These are phyloP conservation scores for Leptothorax acervorum DNA, from an alignment of 2,888 invertebrate genomes.

Conservation along the genomic window DNA sequence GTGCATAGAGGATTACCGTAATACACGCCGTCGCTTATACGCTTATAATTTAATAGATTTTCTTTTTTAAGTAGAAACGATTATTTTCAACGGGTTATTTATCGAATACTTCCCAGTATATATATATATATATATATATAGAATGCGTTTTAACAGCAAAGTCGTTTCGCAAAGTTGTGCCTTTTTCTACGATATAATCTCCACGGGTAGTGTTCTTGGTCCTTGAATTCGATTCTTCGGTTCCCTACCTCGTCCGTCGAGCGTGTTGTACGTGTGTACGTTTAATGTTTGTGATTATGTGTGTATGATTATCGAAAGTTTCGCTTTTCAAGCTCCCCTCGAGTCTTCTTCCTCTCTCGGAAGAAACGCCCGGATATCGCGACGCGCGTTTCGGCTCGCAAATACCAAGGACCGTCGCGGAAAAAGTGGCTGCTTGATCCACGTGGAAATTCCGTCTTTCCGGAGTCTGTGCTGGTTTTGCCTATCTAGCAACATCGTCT, in stretches of 20 bases:
- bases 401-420: background rate
- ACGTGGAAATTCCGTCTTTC: background rate
- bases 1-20: background rate
- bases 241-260: background rate
- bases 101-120: slow-evolving; percentile 27
- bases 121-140: slow-evolving; percentile 12
- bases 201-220: slow-evolving; percentile 72
- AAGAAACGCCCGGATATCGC: background rate
- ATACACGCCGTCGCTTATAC: slow-evolving; percentile 2
- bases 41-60: background rate
- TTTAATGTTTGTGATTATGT: slow-evolving; percentile 12
- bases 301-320: slow-evolving; percentile 20
- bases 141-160: slow-evolving; percentile 35
- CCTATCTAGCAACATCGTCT: background rate
- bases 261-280: background rate
- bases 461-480: background rate
- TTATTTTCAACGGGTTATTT: slow-evolving; percentile 29
- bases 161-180: slow-evolving; percentile 25
- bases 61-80: slow-evolving; percentile 30
- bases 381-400: background rate
- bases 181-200: slow-evolving; percentile 58
- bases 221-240: slow-evolving; percentile 72
- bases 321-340: background rate
- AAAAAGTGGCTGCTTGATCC: background rate
- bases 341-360: background rate